Base-by-base conservation (phyloP, 2,888 invertebrate genomes). In the Eupeodes latifasciatus region DNA sequence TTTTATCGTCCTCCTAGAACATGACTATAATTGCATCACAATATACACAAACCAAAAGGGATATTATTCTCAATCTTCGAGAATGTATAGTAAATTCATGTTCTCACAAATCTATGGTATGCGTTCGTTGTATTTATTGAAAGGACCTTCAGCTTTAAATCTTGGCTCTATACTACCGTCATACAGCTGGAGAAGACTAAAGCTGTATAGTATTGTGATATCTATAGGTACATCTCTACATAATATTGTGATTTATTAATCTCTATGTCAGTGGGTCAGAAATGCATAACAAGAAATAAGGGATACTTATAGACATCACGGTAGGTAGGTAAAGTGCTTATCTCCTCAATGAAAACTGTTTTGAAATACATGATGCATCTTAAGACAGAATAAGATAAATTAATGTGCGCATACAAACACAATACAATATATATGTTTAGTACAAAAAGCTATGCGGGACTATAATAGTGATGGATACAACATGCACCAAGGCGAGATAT, bases 161-260 rank as follows among this genome's bases (percentile, higher is more conserved):
- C 34, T 49, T 49, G 47, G 47, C 27, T 47, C n/a, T 53, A 53
- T 53, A 47, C 47, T 51, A 6, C 27, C 3, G 27, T 27, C 27
- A 2, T 27, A 27, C 27, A 27, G 27, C 27, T 27, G 27, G 2
- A 27, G 27, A 27, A 9, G 40, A 40, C 6, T 40, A 40, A 40
- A 40, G 40, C 40, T 40, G 6, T 40, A 40, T 4, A 40, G 40
- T 27, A 3, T 19, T 27, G 3, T 27, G 0, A 27, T 40, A 40
- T 40, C 40, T 40, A 9, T 40, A 40, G 40, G 40, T 40, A 40
- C 9, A 40, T 67, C 69, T 51, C 40, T 14, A 47, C 49, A 44
- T 47, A 64, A 44, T 51, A 19, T 44, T 71, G 40, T 82, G 79
- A 86, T 82, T 79, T 79, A 79, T 82, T 79, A 79, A 85, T 85